These are phyloP conservation scores for Mormyrops boulengeri DNA, from an alignment of 2,797 vertebrate species.

Conservation along the genomic window DNA sequence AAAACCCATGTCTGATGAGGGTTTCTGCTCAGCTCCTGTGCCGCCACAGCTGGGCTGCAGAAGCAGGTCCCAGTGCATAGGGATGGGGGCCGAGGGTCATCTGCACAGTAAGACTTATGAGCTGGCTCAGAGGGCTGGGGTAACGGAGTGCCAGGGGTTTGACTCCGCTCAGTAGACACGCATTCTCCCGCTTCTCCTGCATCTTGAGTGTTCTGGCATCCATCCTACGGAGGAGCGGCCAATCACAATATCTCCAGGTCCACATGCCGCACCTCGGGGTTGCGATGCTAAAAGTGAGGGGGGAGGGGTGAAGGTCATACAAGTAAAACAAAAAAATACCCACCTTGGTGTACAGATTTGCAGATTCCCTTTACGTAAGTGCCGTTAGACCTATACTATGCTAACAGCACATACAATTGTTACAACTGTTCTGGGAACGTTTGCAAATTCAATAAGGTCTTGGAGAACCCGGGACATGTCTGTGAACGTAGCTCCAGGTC, in stretches of 20 bases:
- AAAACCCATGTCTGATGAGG: not conserved
- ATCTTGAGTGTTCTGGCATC: not conserved
- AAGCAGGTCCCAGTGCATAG: not conserved
- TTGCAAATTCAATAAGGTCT: not conserved
- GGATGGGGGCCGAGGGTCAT: no score
- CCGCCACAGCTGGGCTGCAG: not conserved
- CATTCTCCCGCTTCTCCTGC: not conserved
- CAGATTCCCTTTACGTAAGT: not conserved
- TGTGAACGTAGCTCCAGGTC: not conserved
- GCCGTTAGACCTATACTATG: not conserved
- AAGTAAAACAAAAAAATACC: not conserved
- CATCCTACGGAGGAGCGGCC: not conserved
- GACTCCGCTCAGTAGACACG: not conserved
- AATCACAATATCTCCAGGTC: constrained; percentile 90
- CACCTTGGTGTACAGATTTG: not conserved
- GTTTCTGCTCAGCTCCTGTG: not conserved
- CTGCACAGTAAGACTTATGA: not conserved
- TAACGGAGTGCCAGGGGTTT: not conserved
- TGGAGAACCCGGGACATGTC: not conserved
- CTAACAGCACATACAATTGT: not conserved
- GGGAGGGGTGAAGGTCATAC: not conserved
- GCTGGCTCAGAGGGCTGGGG: not conserved
- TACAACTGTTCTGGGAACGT: not conserved
- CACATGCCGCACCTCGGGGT: constrained; percentile 94
- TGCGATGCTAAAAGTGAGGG: constrained; percentile 72